Evolutionary conservation across 2,888 invertebrate species (phyloP), one percentile per base, ranked within the genome.

Genomic region (Ariolimax columbianus): DNA sequence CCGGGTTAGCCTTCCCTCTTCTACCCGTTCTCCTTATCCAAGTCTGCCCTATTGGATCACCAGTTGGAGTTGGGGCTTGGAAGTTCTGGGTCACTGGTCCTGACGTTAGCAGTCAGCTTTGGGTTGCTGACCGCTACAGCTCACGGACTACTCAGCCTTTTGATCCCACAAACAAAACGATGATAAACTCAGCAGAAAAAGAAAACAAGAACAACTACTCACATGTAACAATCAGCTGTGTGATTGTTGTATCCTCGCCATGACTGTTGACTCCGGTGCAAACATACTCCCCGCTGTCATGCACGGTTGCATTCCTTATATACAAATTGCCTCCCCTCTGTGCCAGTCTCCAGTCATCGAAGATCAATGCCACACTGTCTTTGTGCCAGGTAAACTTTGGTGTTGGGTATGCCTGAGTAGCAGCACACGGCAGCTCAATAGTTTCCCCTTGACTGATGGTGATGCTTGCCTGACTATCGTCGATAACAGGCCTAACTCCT

Each of bases 241-340:
- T 96, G 92, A 96, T 96, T 75, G 97, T 96, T 68, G 96, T 96
- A 93, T 97, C 97, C 91, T 96, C 96, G 43, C 98, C 98, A 1
- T 97, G 96, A 11, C 97, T 96, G 94, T 98, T 98, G 95, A 97
- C 97, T 84, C 97, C 97, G 95, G 97, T 97, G 95, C 98, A 98
- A 85, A 97, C 96, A 95, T 97, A 98, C 90, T 96, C 96, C 78
- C 98, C 98, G 85, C 96, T 96, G 94, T 98, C 98, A 92, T 97
- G 97, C 43, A 96, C 95, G 91, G 96, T 96, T 75, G 98, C 97
- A 93, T 97, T 97, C 89, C 97, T 96, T 89, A 99, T 98, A 89
- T 98, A 97, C 90, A 99, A 95, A 87, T 98, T 98, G 85, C 98
- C 98, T 87, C 98, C 98, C n/a, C 97, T 97, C 95, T 98, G 97